These are phyloP conservation scores for Taeniopygia guttata DNA, from an alignment of 2,797 vertebrate species.

Conservation along the genomic window DNA sequence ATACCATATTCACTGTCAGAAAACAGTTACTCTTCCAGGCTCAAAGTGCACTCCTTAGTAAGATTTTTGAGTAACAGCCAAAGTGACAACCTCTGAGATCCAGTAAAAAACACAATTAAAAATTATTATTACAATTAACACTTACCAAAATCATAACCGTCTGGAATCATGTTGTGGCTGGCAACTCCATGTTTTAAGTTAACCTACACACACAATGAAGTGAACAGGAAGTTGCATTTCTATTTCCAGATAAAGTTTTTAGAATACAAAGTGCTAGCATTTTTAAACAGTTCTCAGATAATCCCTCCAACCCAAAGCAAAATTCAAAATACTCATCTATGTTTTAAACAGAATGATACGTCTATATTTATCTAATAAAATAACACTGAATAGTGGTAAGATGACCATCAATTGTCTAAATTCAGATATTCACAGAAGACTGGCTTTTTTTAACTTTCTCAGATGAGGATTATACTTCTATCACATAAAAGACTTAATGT, in stretches of 20 bases:
- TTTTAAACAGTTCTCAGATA: background rate
- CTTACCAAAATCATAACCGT: slow-evolving; percentile 89
- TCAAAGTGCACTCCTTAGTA: background rate
- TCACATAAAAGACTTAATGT: background rate
- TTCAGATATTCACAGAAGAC: background rate
- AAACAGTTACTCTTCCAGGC: background rate
- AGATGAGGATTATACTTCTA: background rate
- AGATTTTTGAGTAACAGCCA: background rate
- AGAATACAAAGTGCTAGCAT: background rate
- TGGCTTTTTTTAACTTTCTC: background rate
- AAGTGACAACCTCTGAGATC: background rate
- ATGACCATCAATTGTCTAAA: background rate
- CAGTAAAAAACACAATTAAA: background rate
- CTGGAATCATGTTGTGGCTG: slow-evolving; percentile 66
- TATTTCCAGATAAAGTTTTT: background rate
- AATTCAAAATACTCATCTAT: background rate
- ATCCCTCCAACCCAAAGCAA: background rate
- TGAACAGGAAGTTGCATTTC: background rate
- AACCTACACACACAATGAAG: slow-evolving; percentile 68
- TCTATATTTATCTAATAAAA: background rate
- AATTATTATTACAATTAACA: background rate
- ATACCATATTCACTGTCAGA: background rate
- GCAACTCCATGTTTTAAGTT: slow-evolving; percentile 86
- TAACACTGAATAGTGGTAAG: background rate
- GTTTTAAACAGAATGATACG: background rate